These are phyloP conservation scores for Pelosia muscerda DNA, from an alignment of 2,888 invertebrate genomes.

Conservation along the genomic window DNA sequence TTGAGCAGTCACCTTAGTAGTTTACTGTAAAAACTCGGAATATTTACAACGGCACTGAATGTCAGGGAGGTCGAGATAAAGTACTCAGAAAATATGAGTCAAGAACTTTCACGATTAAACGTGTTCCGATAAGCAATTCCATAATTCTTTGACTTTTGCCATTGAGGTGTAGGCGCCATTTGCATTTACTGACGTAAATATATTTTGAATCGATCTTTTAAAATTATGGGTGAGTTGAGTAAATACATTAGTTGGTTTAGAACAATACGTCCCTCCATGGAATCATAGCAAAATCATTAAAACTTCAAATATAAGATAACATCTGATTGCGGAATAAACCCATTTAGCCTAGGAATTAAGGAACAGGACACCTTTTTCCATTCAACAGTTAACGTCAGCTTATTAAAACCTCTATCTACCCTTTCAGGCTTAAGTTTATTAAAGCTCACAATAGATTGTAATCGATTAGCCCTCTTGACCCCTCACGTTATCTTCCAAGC, in stretches of 20 bases:
- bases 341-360: too few species aligned
- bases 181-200: slow-evolving; percentile 1
- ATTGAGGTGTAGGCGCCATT: slow-evolving; percentile 1
- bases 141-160: slow-evolving; percentile 16
- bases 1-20: background rate
- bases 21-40: slow-evolving; percentile 14
- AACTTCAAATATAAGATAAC: too few species aligned
- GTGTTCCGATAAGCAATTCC: slow-evolving; percentile 41
- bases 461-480: slow-evolving; percentile 19
- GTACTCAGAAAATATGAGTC: slow-evolving; percentile 25
- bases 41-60: slow-evolving; percentile 22
- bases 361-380: too few species aligned
- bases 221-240: background rate
- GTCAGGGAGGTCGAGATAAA: slow-evolving; percentile 15
- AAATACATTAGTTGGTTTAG: too few species aligned
- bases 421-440: background rate
- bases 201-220: background rate
- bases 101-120: slow-evolving; percentile 48
- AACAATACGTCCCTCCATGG: too few species aligned
- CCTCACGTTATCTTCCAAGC: slow-evolving; percentile 8
- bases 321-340: too few species aligned
- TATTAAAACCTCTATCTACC: too few species aligned
- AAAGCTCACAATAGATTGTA: background rate
- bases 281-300: too few species aligned
- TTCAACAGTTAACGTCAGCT: too few species aligned